Conservation (phyloP, 2,797 vertebrate genomes). For the Manis javanica region DNA sequence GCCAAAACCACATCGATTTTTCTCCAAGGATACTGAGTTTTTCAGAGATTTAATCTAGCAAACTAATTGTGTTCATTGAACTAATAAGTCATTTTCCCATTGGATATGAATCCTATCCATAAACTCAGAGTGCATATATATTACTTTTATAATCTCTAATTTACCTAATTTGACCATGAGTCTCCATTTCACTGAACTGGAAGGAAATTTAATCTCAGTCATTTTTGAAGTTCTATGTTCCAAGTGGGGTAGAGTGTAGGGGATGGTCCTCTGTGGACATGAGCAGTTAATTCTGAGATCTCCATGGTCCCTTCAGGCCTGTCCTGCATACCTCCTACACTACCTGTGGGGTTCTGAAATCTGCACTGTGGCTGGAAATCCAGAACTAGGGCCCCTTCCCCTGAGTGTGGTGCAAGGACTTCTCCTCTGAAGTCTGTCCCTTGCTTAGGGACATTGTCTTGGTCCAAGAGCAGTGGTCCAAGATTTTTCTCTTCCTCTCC, state of each 20-base stretch:
- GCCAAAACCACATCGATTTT: background rate
- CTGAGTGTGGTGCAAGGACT: background rate
- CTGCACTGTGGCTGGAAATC: background rate
- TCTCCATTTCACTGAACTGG: background rate
- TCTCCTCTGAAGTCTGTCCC: background rate
- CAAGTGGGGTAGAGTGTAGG: background rate
- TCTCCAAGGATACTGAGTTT: background rate
- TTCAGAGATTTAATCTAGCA: conserved; percentile 26
- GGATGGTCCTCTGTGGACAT: background rate
- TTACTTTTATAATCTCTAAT: background rate
- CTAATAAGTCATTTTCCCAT: conserved; percentile 10
- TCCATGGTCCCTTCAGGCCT: background rate
- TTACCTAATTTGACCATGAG: background rate
- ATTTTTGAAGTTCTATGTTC: background rate
- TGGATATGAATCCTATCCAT: background rate
- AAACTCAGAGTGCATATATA: background rate
- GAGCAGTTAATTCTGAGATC: background rate
- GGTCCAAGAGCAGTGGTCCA: background rate
- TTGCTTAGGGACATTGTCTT: background rate
- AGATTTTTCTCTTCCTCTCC: conserved; percentile 27
- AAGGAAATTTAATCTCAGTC: background rate
- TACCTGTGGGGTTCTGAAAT: background rate
- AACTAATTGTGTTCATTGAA: background rate
- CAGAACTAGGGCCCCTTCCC: background rate
- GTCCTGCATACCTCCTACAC: background rate